Conservation (phyloP, 2,888 invertebrate genomes). For the Drosophila barbarae region DNA sequence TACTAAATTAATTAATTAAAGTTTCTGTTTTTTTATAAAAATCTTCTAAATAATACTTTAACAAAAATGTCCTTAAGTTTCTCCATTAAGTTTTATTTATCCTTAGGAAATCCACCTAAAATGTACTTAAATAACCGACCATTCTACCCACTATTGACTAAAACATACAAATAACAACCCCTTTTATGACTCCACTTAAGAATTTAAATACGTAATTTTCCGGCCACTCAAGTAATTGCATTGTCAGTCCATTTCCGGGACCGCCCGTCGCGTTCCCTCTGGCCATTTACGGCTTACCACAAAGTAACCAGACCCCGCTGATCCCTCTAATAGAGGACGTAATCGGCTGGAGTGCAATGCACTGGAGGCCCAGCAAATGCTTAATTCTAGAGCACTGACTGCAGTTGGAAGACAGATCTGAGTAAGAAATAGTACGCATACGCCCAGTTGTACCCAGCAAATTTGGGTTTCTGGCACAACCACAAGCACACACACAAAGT, state of each 20-base stretch:
- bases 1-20: too few relatives aligned
- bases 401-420: constrained; percentile 24
- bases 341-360: constrained; percentile 59
- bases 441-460: constrained; percentile 42
- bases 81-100: not conserved
- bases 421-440: constrained; percentile 59
- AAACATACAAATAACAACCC: not conserved
- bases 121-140: not conserved
- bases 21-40: too few relatives aligned
- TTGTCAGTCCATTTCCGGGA: constrained; percentile 25
- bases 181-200: constrained; percentile 5
- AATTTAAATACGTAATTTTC: constrained; percentile 24
- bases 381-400: constrained; percentile 36
- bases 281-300: constrained; percentile 13
- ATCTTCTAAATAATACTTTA: too few relatives aligned
- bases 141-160: not conserved
- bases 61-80: too few relatives aligned
- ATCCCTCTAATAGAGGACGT: constrained; percentile 29
- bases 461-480: constrained; percentile 64
- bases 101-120: not conserved
- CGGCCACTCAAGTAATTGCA: constrained; percentile 21
- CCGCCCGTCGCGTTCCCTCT: constrained; percentile 7
- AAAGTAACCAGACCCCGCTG: constrained; percentile 5
- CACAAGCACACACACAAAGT: constrained; percentile 23
- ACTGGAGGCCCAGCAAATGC: constrained; percentile 52